Evolutionary conservation across 1,140 invertebrate species (phyloP).

Genomic region (Dendrolimus punctatus): DNA sequence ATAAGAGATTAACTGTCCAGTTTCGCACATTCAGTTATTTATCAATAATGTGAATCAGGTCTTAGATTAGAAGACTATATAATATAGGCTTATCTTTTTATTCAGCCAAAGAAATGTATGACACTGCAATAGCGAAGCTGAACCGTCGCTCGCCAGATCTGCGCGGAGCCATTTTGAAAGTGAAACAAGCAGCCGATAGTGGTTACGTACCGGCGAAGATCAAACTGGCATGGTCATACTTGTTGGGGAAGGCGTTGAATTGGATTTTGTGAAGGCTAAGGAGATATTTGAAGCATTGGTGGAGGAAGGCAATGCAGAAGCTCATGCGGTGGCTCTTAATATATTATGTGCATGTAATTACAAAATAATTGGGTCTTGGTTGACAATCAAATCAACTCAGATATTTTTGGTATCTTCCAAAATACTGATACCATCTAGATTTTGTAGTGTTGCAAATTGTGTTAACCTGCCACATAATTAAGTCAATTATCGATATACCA

Average conservation of each 20-base stretch:
- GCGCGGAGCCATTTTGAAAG: conserved; percentile 76
- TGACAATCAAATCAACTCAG: too few relatives aligned
- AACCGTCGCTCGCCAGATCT: conserved; percentile 78
- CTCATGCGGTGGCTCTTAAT: conserved; percentile 82
- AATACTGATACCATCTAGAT: too few relatives aligned
- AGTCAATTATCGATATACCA: too few relatives aligned
- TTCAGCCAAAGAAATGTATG: conserved; percentile 78
- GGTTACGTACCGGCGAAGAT: conserved; percentile 87
- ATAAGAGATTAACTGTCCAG: background rate
- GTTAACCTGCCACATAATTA: too few relatives aligned
- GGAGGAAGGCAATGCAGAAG: conserved; percentile 85
- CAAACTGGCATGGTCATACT: conserved; percentile 87
- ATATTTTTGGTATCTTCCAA: too few relatives aligned
- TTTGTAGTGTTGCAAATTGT: too few relatives aligned
- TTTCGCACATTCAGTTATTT: too few relatives aligned
- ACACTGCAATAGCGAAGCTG: conserved; percentile 76
- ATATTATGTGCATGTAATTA: background rate
- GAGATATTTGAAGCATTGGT: conserved; percentile 85
- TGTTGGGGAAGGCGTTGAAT: conserved; percentile 85
- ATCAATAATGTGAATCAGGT: too few relatives aligned
- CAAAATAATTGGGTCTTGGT: too few relatives aligned
- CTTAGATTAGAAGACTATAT: too few relatives aligned
- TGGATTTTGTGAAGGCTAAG: conserved; percentile 84
- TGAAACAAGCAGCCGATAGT: conserved; percentile 82
- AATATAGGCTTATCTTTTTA: conserved; percentile 14